Conservation (phyloP, 2,888 invertebrate genomes). For the Lycia hirtaria region DNA sequence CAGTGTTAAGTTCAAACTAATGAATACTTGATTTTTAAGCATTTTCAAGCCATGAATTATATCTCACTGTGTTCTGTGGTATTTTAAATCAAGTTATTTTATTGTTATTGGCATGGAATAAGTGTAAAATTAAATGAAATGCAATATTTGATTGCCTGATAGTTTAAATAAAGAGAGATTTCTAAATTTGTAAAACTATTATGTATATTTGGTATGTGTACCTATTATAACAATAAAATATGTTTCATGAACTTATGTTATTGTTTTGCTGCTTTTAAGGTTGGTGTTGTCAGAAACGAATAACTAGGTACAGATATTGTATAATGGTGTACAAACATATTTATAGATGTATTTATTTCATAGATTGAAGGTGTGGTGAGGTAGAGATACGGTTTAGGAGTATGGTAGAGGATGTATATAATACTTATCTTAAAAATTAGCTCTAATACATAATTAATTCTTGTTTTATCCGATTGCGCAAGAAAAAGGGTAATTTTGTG, state of each 20-base stretch:
- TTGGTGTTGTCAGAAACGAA: not conserved
- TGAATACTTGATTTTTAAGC: not conserved
- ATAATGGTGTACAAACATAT: no score
- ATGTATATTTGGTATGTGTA: slow-evolving; percentile 64
- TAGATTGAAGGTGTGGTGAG: no score
- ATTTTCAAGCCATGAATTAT: slow-evolving; percentile 12
- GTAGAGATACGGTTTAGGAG: no score
- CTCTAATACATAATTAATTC: no score
- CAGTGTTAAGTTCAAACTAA: slow-evolving; percentile 13
- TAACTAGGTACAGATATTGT: no score
- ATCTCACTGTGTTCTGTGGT: slow-evolving; percentile 23
- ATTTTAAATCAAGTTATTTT: slow-evolving; percentile 29
- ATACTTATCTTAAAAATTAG: no score
- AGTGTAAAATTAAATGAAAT: slow-evolving; percentile 37
- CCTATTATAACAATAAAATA: slow-evolving; percentile 49
- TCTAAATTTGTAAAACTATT: slow-evolving; percentile 59
- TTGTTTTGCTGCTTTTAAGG: not conserved
- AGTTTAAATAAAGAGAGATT: slow-evolving; percentile 38
- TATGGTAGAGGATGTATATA: no score
- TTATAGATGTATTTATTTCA: no score
- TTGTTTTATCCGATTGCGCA: no score
- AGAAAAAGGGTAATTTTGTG: no score
- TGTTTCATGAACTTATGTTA: slow-evolving; percentile 40
- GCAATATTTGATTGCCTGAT: slow-evolving; percentile 41
- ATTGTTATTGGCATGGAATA: slow-evolving; percentile 38